phyloP scores from a whole-genome alignment of 1,140 invertebrate genomes.

The Zaprionus vittiger region DNA sequence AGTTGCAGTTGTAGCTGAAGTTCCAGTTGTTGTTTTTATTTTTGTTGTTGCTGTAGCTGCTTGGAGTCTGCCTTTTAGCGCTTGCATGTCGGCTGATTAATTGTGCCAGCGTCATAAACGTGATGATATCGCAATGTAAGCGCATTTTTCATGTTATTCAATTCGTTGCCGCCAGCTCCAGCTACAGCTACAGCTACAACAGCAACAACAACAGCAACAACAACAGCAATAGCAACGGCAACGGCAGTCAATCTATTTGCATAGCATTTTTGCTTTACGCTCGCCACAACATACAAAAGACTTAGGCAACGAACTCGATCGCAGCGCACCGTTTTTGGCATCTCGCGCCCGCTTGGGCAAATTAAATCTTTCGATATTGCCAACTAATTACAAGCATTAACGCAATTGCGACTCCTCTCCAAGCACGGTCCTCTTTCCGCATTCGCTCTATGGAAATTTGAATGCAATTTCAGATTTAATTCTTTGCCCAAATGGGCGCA shows the following conservation, averaged over 20 bases:
- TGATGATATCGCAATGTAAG: slow-evolving; percentile 83
- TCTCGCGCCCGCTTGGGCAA: slow-evolving; percentile 12
- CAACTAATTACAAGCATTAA: slow-evolving; percentile 79
- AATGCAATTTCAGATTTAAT: slow-evolving; percentile 61
- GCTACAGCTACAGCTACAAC: slow-evolving; percentile 31
- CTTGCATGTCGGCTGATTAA: slow-evolving; percentile 82
- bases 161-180: slow-evolving; percentile 73
- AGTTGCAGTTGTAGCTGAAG: slow-evolving; percentile 2
- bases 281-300: slow-evolving; percentile 68
- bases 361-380: slow-evolving; percentile 74
- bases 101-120: slow-evolving; percentile 83
- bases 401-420: slow-evolving; percentile 65
- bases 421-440: slow-evolving; percentile 33
- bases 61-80: slow-evolving; percentile 72
- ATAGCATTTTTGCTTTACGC: slow-evolving; percentile 49
- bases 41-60: neutral
- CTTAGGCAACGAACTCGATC: slow-evolving; percentile 70
- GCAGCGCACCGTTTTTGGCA: slow-evolving; percentile 51
- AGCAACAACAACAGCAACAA: slow-evolving; percentile 1
- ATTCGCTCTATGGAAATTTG: slow-evolving; percentile 26
- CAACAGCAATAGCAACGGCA: slow-evolving; percentile 14
- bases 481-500: slow-evolving; percentile 71
- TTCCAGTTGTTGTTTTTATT: neutral
- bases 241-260: slow-evolving; percentile 65
- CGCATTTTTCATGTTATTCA: slow-evolving; percentile 83